phyloP scores from a whole-genome alignment of 2,113 vertebrate genomes.

The Setophaga kirtlandii region DNA sequence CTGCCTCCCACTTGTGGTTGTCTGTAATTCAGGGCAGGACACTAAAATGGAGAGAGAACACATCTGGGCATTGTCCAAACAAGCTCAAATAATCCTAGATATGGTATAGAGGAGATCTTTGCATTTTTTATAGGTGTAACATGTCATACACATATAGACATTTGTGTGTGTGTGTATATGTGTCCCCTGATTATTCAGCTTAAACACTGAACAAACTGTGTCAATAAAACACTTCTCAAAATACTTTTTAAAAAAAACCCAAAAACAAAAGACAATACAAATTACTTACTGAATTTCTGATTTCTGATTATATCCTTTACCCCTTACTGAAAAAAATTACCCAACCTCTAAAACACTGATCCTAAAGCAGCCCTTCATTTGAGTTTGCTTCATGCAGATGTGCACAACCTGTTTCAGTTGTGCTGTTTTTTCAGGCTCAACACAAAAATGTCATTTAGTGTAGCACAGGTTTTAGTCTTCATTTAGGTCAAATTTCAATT shows the following conservation, averaged over 20 bases:
- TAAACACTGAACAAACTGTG: not conserved
- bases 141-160: not conserved
- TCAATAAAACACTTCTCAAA: not conserved
- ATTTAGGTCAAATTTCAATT: slow-evolving; percentile 52
- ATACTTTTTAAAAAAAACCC: not conserved
- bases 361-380: not conserved
- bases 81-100: not conserved
- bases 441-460: not conserved
- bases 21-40: not conserved
- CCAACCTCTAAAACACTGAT: not conserved
- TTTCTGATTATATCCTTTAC: not conserved
- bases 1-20: not conserved
- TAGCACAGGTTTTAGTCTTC: not conserved
- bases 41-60: not conserved
- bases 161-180: not conserved
- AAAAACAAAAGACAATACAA: not conserved
- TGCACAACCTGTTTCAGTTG: not conserved
- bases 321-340: not conserved
- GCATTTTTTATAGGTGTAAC: not conserved
- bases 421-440: not conserved
- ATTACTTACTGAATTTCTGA: not conserved
- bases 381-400: not conserved
- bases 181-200: not conserved
- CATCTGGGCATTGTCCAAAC: not conserved
- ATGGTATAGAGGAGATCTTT: not conserved